These are phyloP conservation scores for Cuniculus paca DNA, from an alignment of 2,797 vertebrate genomes.

Conservation along the genomic window DNA sequence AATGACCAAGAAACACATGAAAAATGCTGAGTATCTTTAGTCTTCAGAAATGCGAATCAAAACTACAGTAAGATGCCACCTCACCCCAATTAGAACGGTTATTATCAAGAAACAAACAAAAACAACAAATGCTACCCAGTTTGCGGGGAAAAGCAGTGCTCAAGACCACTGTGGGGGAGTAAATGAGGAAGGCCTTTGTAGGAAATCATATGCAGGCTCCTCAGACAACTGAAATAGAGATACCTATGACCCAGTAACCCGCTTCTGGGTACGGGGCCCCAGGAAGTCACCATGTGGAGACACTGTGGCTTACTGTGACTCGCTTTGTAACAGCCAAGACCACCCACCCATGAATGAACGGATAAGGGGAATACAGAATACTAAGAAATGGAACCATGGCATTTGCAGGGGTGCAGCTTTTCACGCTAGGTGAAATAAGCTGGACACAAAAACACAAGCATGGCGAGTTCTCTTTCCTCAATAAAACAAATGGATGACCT, in stretches of 20 bases:
- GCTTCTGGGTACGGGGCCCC: neutral
- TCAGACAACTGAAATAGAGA: neutral
- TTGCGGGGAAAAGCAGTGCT: neutral
- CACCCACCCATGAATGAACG: neutral
- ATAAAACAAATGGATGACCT: neutral
- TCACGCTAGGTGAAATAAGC: neutral
- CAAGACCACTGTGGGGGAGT: neutral
- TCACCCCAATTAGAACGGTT: neutral
- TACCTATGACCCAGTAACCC: neutral
- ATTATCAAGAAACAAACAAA: neutral
- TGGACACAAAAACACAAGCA: neutral
- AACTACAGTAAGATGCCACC: neutral
- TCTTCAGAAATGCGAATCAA: neutral
- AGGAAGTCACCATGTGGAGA: neutral
- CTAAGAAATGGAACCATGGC: rapidly evolving
- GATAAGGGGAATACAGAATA: neutral
- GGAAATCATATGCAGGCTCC: neutral
- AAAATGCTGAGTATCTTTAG: neutral
- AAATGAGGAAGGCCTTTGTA: neutral
- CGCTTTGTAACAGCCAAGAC: neutral
- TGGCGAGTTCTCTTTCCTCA: neutral
- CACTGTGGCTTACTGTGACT: neutral
- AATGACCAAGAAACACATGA: neutral
- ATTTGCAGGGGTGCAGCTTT: too few relatives aligned
- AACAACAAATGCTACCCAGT: neutral